A percentile compares a stretch with the other conserved stretches of the same genome.
Conservation (phyloP, 1,140 invertebrate genomes). For the Stratiolaelaps scimitus region DNA sequence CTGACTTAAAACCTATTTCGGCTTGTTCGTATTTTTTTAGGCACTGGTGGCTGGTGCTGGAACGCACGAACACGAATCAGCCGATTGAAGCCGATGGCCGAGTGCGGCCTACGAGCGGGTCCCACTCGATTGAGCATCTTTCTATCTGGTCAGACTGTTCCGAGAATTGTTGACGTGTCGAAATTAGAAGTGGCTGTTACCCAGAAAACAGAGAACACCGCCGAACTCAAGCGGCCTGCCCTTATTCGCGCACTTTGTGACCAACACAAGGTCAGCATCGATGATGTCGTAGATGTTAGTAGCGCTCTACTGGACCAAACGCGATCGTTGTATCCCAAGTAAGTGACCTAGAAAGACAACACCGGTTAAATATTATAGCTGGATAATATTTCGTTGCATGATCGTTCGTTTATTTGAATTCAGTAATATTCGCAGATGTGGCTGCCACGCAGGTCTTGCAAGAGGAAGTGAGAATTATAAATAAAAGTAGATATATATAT, state of each 20-base stretch:
- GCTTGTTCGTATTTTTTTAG: too few species aligned
- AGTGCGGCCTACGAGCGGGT: constrained; percentile 50
- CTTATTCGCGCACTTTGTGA: constrained; percentile 4
- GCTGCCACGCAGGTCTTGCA: too few species aligned
- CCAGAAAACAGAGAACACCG: neutral
- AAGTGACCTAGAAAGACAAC: too few species aligned
- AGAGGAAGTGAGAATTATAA: too few species aligned
- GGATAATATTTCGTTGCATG: too few species aligned
- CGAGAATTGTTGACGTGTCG: constrained; percentile 3
- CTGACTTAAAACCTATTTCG: too few species aligned
- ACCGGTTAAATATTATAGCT: too few species aligned
- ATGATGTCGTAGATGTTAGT: constrained; percentile 15
- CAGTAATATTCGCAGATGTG: too few species aligned
- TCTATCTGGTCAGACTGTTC: constrained; percentile 7
- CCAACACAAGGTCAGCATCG: constrained; percentile 26
- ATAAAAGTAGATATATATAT: too few species aligned
- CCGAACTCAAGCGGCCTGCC: neutral
- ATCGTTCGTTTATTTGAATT: too few species aligned
- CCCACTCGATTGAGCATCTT: constrained; percentile 52
- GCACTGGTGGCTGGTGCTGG: constrained; percentile 91
- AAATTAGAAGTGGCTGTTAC: neutral
- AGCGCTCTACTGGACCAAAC: neutral
- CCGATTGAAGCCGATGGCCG: constrained; percentile 37
- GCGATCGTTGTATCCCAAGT: constrained; percentile 7
- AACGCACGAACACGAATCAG: constrained; percentile 52